Percentiles rank a stretch among this genome's conserved stretches.
Conservation (phyloP, 2,113 vertebrate species). For the Pardalotus punctatus region DNA sequence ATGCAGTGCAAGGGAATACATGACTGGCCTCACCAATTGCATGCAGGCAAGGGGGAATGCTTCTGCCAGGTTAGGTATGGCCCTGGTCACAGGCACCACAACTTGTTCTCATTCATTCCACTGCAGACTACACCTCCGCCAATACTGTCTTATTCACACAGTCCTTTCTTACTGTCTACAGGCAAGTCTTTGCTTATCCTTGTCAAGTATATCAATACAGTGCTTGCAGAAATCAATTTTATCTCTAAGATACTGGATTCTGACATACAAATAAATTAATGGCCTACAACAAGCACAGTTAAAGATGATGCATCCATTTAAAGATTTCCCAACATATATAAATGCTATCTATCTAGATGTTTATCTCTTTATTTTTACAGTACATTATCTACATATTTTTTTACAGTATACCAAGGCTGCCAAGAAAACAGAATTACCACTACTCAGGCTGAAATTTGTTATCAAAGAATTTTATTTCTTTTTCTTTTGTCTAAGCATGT, state of each 20-base stretch:
- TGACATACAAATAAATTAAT: slow-evolving; percentile 21
- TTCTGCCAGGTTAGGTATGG: neutral
- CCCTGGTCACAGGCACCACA: neutral
- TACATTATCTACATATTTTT: neutral
- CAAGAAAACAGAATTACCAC: neutral
- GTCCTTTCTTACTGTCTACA: neutral
- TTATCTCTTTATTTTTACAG: neutral
- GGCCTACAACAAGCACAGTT: neutral
- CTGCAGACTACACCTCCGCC: neutral
- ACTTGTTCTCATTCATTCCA: neutral
- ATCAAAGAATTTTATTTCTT: neutral
- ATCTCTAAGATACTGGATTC: slow-evolving; percentile 33
- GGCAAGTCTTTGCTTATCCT: neutral
- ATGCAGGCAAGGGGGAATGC: neutral
- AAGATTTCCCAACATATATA: neutral
- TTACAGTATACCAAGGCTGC: neutral
- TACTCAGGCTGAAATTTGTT: neutral
- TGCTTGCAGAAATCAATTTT: slow-evolving; percentile 33
- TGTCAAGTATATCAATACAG: slow-evolving; percentile 19
- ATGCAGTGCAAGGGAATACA: neutral
- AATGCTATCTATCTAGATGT: neutral
- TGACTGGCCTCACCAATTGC: neutral
- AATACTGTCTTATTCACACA: neutral
- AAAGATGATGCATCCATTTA: neutral
- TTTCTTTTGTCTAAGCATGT: neutral